Percentiles rank a stretch among this genome's conserved stretches.
Evolutionary conservation across 2,888 invertebrate species (phyloP).

Genomic region (Cacoxenus indagator): DNA sequence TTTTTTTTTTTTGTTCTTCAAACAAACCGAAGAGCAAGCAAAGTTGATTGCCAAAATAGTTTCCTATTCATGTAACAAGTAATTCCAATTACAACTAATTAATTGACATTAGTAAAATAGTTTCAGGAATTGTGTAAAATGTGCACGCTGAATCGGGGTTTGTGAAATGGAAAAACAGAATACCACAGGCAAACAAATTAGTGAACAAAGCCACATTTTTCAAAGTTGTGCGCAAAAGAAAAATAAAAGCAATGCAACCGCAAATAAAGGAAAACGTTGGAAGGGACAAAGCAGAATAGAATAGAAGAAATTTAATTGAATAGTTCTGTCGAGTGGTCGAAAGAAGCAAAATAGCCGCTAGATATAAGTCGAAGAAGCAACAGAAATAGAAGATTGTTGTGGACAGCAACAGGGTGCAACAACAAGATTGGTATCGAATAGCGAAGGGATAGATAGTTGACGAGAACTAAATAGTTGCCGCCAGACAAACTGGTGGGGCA

Average conservation of each 20-base stretch:
- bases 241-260: not conserved
- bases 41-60: too few species aligned
- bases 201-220: constrained; percentile 46
- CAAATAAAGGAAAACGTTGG: not conserved
- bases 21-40: too few species aligned
- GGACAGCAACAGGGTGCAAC: not conserved
- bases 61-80: too few species aligned
- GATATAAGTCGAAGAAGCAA: not conserved
- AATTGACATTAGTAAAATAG: constrained; percentile 48
- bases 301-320: constrained; percentile 26
- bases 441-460: not conserved
- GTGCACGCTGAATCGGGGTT: not conserved
- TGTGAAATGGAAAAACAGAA: not conserved
- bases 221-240: not conserved
- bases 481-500: not conserved
- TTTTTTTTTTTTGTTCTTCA: too few species aligned
- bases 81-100: constrained; percentile 32
- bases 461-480: not conserved
- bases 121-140: constrained; percentile 30
- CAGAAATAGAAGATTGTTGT: not conserved
- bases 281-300: constrained; percentile 6
- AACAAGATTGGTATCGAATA: constrained; percentile 1
- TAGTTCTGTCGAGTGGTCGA: constrained; percentile 26
- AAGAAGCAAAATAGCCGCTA: constrained; percentile 15
- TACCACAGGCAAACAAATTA: constrained; percentile 38